These are phyloP conservation scores for Syndactyla subalaris DNA, from an alignment of 2,797 vertebrate species.

Conservation along the genomic window DNA sequence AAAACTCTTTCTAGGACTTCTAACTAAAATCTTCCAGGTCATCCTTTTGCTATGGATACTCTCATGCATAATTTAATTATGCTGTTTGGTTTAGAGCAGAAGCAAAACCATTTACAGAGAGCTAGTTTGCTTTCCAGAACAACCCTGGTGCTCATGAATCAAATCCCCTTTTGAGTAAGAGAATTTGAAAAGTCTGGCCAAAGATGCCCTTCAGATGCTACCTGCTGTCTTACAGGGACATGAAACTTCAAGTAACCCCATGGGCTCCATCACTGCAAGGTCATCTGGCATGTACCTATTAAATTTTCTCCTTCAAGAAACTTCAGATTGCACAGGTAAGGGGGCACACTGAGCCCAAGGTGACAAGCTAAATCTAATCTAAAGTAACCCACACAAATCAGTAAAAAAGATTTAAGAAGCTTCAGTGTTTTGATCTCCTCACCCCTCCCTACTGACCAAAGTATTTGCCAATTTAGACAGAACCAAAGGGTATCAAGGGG, in stretches of 20 bases:
- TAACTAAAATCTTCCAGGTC: neutral
- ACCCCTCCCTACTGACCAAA: neutral
- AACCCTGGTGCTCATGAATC: neutral
- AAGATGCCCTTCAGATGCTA: neutral
- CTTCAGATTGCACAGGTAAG: neutral
- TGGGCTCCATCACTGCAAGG: neutral
- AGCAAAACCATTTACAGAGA: neutral
- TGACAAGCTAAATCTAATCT: neutral
- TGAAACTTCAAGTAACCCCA: neutral
- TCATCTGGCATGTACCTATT: fast-evolving
- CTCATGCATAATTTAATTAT: neutral
- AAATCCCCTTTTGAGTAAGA: neutral
- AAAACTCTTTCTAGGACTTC: neutral
- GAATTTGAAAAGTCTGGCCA: neutral
- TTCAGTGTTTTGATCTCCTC: neutral
- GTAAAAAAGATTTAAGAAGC: neutral
- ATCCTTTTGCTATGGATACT: neutral
- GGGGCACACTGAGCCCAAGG: neutral
- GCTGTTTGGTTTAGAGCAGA: neutral
- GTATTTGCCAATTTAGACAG: neutral
- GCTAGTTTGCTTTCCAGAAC: neutral
- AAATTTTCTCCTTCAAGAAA: neutral
- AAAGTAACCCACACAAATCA: neutral
- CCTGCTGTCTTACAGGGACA: neutral
- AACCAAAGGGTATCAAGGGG: neutral